Evolutionary conservation across 2,113 vertebrate genomes (phyloP), one percentile per base, ranked within the genome.

Genomic region (Hymenochirus boettgeri): DNA sequence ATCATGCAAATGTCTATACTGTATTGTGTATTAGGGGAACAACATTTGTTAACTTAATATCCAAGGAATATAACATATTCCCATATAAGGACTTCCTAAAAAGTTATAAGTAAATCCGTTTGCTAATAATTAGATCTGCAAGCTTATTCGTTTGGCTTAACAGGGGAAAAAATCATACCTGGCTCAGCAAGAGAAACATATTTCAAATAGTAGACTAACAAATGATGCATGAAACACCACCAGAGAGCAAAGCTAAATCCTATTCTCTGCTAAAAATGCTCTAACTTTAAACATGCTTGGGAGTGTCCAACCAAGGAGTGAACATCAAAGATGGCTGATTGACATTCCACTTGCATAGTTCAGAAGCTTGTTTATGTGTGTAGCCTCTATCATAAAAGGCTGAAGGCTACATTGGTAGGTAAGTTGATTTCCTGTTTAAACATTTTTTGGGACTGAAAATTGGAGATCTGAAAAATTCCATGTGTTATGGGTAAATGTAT

Each of bases 151-250:
- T n/a, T n/a, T n/a, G n/a, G n/a, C n/a, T n/a, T n/a, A n/a, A n/a
- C n/a, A n/a, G n/a, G n/a, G n/a, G n/a, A n/a, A n/a, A n/a, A n/a
- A n/a, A n/a, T 31, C 29, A 31, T 31, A 31, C 29, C 29, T 10
- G 10, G 29, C 10, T 48, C 13, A 21, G 46, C 21, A 48, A 22
- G 46, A 12, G 2, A 22, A 22, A 48, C 18, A 48, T 48, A 62
- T 47, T 73, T 75, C 73, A 62, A 79, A 62, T 75, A 71, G 81
- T 72, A 73, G 74, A 65, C 74, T 70, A 79, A 65, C 66, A 79
- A 78, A 71, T 60, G 65, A 79, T 77, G 77, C 79, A 74, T 80
- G 70, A 83, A 82, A 82, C 76, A 75, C 71, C 55, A 35, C 72
- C 73, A 71, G 70, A 22, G 62, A 78, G 66, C 83, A 83, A 74